phyloP scores from a whole-genome alignment of 2,888 invertebrate genomes.

The Dioctria rufipes region DNA sequence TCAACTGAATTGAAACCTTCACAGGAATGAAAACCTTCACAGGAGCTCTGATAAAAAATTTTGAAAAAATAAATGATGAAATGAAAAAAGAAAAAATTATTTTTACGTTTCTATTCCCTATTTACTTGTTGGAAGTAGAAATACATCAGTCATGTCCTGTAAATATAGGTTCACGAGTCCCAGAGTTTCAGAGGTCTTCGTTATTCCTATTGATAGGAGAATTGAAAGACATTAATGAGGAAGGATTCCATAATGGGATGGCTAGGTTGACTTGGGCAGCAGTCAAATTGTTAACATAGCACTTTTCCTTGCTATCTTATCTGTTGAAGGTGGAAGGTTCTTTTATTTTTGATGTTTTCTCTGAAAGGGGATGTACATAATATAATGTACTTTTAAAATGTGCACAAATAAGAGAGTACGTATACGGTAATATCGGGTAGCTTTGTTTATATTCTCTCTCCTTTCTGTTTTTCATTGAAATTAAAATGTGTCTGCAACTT shows the following conservation, averaged over 20 bases:
- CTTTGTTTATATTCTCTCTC: too few relatives aligned
- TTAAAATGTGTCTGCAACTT: too few relatives aligned
- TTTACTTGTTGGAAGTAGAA: neutral
- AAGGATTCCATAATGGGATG: neutral
- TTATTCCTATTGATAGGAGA: slow-evolving; percentile 16
- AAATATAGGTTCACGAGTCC: neutral
- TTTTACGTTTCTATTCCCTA: slow-evolving; percentile 5
- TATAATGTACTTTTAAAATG: too few relatives aligned
- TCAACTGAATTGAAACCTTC: slow-evolving; percentile 15
- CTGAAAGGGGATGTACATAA: too few relatives aligned
- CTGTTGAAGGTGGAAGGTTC: too few relatives aligned
- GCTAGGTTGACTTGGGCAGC: too few relatives aligned
- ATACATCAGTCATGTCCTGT: slow-evolving; percentile 17
- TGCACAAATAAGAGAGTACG: too few relatives aligned
- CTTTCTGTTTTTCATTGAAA: too few relatives aligned
- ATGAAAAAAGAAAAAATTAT: slow-evolving; percentile 6
- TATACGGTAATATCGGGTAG: too few relatives aligned
- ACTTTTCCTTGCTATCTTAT: too few relatives aligned
- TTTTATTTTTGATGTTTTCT: too few relatives aligned
- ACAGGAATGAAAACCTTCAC: neutral
- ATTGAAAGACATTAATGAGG: slow-evolving; percentile 30
- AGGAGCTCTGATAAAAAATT: slow-evolving; percentile 1
- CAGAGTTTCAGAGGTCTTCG: slow-evolving; percentile 16
- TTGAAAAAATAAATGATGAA: slow-evolving; percentile 2
- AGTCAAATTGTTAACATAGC: too few relatives aligned